These are phyloP conservation scores for Dendrolimus kikuchii DNA, from an alignment of 1,140 invertebrate species.

Conservation along the genomic window DNA sequence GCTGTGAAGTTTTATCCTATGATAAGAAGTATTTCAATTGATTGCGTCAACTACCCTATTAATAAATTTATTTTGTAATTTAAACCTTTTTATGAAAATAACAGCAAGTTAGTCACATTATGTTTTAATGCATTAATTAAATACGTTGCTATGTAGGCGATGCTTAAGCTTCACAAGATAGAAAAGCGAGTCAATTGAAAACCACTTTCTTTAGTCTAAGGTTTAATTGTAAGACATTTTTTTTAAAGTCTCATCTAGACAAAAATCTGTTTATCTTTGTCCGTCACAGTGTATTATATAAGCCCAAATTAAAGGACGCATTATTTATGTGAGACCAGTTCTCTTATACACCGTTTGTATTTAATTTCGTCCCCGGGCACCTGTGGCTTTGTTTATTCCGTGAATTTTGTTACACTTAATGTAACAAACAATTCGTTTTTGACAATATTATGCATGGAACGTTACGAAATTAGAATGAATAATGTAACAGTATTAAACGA, in stretches of 20 bases:
- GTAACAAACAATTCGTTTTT: constrained; percentile 16
- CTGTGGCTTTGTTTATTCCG: constrained; percentile 50
- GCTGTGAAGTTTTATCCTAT: too few relatives aligned
- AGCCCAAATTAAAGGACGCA: constrained; percentile 36
- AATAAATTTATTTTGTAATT: too few relatives aligned
- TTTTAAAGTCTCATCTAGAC: background rate
- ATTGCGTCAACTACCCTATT: too few relatives aligned
- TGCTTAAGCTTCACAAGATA: too few relatives aligned
- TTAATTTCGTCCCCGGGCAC: constrained; percentile 40
- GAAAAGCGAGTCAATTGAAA: too few relatives aligned
- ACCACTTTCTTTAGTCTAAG: too few relatives aligned
- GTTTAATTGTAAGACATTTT: background rate
- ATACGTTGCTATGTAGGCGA: too few relatives aligned
- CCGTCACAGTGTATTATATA: constrained; percentile 7
- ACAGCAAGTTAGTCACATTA: too few relatives aligned
- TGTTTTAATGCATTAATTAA: too few relatives aligned
- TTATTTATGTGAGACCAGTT: constrained; percentile 39
- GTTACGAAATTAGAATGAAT: background rate
- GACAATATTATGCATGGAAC: background rate
- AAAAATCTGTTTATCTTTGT: background rate
- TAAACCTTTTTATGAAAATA: too few relatives aligned
- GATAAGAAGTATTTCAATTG: too few relatives aligned
- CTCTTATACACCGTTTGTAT: constrained; percentile 32
- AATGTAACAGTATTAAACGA: too few relatives aligned
- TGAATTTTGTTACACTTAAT: constrained; percentile 25